Conservation (phyloP, 1,140 invertebrate species). For the Neocloeon triangulifer region DNA sequence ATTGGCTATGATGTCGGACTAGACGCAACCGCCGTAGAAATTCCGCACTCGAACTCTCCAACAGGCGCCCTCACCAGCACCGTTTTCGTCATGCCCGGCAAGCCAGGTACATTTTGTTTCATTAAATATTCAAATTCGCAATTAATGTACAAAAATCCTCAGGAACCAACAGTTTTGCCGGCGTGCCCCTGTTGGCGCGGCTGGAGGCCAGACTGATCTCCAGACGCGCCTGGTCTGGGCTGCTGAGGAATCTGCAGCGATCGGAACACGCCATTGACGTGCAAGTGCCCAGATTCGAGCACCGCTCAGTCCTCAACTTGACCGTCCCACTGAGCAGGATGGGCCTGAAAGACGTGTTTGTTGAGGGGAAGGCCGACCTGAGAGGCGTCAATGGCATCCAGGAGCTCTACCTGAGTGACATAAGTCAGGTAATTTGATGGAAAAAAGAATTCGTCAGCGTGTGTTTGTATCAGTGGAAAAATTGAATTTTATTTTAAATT, state of each 20-base stretch:
- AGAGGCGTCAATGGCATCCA: conserved; percentile 44
- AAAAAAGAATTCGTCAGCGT: conserved; percentile 15
- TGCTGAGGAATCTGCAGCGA: conserved; percentile 1
- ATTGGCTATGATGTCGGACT: conserved; percentile 60
- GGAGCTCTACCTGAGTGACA: conserved; percentile 51
- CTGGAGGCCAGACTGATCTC: conserved; percentile 9
- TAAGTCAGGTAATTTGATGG: no score
- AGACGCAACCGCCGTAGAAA: conserved; percentile 49
- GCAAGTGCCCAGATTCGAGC: conserved; percentile 50
- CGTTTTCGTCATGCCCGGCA: conserved; percentile 54
- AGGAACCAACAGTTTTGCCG: no score
- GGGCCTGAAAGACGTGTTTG: conserved; percentile 56
- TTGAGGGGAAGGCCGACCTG: conserved; percentile 44
- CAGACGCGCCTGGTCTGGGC: conserved; percentile 8
- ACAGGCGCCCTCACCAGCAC: conserved; percentile 43
- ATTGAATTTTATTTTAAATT: not conserved
- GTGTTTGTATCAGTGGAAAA: not conserved
- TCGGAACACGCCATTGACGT: not conserved
- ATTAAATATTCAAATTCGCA: no score
- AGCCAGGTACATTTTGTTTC: conserved; percentile 29
- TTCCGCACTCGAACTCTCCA: conserved; percentile 10
- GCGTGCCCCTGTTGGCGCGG: conserved; percentile 8
- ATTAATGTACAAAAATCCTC: no score
- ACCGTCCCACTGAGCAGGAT: conserved; percentile 49
- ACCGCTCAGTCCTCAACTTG: conserved; percentile 54